Percentiles rank a stretch among this genome's conserved stretches.
Evolutionary conservation across 1,140 invertebrate genomes (phyloP).

Genomic region (Laupala kohalensis): DNA sequence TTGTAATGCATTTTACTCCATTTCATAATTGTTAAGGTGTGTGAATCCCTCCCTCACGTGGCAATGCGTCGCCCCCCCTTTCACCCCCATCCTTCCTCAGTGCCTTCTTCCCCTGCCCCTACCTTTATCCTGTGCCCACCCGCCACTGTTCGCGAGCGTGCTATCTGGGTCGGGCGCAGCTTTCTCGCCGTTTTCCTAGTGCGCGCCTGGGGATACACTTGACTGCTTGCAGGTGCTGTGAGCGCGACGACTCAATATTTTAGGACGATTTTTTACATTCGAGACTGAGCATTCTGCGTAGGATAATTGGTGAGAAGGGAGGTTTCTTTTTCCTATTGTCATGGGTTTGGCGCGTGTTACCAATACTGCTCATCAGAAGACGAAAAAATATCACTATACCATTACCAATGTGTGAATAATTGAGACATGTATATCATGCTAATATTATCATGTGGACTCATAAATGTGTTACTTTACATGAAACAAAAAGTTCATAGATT

Average conservation of each 20-base stretch:
- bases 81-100: neutral
- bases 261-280: neutral
- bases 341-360: neutral
- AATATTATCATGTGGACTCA: constrained; percentile 5
- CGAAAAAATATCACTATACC: neutral
- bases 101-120: neutral
- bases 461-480: constrained; percentile 1
- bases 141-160: neutral
- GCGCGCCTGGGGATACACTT: neutral
- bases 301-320: neutral
- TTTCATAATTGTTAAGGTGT: too few relatives aligned
- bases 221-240: neutral
- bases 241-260: neutral
- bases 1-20: too few relatives aligned
- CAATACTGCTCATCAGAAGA: neutral
- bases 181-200: neutral
- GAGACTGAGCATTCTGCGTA: neutral
- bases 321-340: neutral
- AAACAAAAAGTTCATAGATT: constrained; percentile 6
- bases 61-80: too few relatives aligned
- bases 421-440: constrained; percentile 1
- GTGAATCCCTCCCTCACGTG: too few relatives aligned
- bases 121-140: too few relatives aligned
- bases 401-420: neutral
- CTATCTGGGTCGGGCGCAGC: neutral